phyloP scores from a whole-genome alignment of 2,797 vertebrate species.

The Dendrocincla fuliginosa region DNA sequence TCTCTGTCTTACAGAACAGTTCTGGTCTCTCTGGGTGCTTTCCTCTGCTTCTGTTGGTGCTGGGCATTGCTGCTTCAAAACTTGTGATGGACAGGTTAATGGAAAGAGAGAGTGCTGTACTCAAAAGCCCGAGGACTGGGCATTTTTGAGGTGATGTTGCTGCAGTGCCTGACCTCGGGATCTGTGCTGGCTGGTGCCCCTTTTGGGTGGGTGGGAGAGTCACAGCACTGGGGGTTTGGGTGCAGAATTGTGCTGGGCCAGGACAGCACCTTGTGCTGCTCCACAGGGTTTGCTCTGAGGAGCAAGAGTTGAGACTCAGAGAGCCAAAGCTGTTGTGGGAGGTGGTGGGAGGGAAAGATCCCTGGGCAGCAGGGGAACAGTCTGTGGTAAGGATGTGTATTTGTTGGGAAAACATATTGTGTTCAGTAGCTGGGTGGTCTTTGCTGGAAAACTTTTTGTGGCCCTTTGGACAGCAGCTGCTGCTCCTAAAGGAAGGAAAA shows the following conservation, averaged over 20 bases:
- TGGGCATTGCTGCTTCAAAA: background rate
- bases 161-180: background rate
- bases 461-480: background rate
- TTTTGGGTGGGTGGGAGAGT: background rate
- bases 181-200: rapidly evolving
- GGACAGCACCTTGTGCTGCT: rapidly evolving
- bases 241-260: background rate
- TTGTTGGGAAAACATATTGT: rapidly evolving
- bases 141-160: rapidly evolving
- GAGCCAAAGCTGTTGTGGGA: background rate
- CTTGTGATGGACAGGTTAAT: background rate
- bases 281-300: background rate
- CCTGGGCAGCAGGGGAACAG: background rate
- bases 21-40: background rate
- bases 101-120: rapidly evolving
- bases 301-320: background rate
- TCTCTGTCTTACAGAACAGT: rapidly evolving
- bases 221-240: rapidly evolving
- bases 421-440: background rate
- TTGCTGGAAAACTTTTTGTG: background rate
- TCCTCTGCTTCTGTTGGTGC: background rate
- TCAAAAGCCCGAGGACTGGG: rapidly evolving
- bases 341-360: background rate
- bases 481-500: background rate
- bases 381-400: background rate